Evolutionary conservation across 2,797 vertebrate genomes (phyloP).

Genomic region (Bradypus variegatus): DNA sequence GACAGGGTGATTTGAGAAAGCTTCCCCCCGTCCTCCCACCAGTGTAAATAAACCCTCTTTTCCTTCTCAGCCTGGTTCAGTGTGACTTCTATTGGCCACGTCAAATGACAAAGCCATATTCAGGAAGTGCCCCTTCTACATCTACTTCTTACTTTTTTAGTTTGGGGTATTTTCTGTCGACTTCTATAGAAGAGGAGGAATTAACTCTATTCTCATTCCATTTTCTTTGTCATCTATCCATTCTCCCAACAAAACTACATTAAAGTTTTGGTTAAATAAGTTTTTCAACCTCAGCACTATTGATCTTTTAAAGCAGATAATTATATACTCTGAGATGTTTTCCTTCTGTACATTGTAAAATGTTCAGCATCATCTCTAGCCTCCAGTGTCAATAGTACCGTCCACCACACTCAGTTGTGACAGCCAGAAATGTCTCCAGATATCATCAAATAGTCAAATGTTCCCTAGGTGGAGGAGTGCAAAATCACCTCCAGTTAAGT

Average conservation of each 20-base stretch:
- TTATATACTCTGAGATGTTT: background rate
- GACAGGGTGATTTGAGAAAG: too few relatives aligned
- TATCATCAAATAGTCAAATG: background rate
- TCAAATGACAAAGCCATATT: too few relatives aligned
- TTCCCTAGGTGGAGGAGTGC: background rate
- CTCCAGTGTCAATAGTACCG: background rate
- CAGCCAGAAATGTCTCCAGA: background rate
- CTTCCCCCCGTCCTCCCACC: too few relatives aligned
- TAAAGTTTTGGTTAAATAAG: background rate
- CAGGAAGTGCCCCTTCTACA: too few relatives aligned
- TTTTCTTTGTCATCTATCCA: background rate
- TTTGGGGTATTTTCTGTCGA: background rate
- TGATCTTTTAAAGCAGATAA: background rate
- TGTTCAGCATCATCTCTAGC: background rate
- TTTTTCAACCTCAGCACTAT: background rate
- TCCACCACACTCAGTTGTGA: background rate
- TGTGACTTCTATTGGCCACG: too few relatives aligned
- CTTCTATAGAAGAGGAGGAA: background rate
- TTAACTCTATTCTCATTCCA: background rate
- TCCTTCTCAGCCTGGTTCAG: too few relatives aligned
- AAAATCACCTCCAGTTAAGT: background rate
- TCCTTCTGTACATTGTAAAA: background rate
- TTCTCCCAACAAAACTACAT: background rate
- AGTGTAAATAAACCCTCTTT: too few relatives aligned
- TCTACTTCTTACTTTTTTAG: background rate